Conservation (phyloP, 2,797 vertebrate species). For the Menidia menidia region DNA sequence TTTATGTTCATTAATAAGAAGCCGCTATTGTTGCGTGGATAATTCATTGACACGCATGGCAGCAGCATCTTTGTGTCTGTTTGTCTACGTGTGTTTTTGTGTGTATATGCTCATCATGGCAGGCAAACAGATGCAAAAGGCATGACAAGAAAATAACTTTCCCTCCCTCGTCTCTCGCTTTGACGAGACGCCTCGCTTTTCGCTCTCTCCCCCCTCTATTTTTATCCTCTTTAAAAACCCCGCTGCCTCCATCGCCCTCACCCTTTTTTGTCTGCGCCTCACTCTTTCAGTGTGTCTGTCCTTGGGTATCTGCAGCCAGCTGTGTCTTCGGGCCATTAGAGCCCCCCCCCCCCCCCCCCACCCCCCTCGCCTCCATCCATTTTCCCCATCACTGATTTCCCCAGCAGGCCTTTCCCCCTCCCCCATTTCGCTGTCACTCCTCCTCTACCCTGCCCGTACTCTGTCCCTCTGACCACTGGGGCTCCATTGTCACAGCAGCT, state of each 20-base stretch:
- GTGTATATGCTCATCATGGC: slow-evolving; percentile 19
- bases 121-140: slow-evolving; percentile 60
- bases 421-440: slow-evolving; percentile 34
- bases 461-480: slow-evolving; percentile 71
- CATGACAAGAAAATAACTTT: slow-evolving; percentile 74
- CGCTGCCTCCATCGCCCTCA: slow-evolving; percentile 28
- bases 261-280: slow-evolving; percentile 51
- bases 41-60: slow-evolving; percentile 69
- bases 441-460: slow-evolving; percentile 47
- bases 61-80: slow-evolving; percentile 39
- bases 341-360: slow-evolving; percentile 51
- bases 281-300: slow-evolving; percentile 71
- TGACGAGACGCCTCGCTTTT: slow-evolving; percentile 57
- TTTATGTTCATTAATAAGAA: slow-evolving; percentile 71
- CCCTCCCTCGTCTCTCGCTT: slow-evolving; percentile 47
- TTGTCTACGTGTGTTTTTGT: slow-evolving; percentile 32
- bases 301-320: slow-evolving; percentile 84
- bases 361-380: slow-evolving; percentile 68
- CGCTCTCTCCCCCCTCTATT: slow-evolving; percentile 55
- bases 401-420: slow-evolving; percentile 69
- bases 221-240: slow-evolving; percentile 61
- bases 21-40: slow-evolving; percentile 61
- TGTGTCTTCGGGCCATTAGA: slow-evolving; percentile 82
- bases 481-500: slow-evolving; percentile 71
- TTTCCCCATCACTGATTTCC: slow-evolving; percentile 81